A percentile compares a stretch with the other conserved stretches of the same genome.
These are phyloP conservation scores for Acronicta alni DNA, from an alignment of 2,888 invertebrate species.

Conservation along the genomic window DNA sequence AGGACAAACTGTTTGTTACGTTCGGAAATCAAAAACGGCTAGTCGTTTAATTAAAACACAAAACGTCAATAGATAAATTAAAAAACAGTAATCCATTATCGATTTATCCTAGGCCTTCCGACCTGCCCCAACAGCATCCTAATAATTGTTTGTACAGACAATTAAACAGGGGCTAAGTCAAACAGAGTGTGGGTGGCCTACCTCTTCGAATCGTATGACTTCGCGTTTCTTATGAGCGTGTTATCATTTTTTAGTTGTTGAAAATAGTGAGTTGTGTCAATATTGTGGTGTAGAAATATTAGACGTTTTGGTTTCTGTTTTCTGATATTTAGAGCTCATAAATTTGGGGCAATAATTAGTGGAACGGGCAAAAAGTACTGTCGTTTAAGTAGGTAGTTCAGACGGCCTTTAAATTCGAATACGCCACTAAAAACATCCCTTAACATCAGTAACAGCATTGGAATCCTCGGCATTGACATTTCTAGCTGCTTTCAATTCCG, in stretches of 20 bases:
- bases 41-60: no score
- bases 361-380: no score
- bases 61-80: no score
- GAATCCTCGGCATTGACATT: no score
- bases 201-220: slow-evolving; percentile 67
- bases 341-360: background rate
- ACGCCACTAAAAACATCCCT: no score
- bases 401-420: no score
- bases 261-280: slow-evolving; percentile 55
- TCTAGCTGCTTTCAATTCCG: no score
- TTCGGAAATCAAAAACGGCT: no score
- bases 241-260: slow-evolving; percentile 45
- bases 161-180: slow-evolving; percentile 80
- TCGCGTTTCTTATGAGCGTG: slow-evolving; percentile 60
- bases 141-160: slow-evolving; percentile 82
- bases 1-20: no score
- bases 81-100: background rate
- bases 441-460: no score
- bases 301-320: slow-evolving; percentile 8
- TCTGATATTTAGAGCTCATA: background rate
- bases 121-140: slow-evolving; percentile 72
- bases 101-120: slow-evolving; percentile 38
- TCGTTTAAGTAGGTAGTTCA: no score
- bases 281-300: slow-evolving; percentile 29
- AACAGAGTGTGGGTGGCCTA: slow-evolving; percentile 82